Evolutionary conservation across 2,113 vertebrate species (phyloP).

Genomic region (Erythrolamprus reginae): DNA sequence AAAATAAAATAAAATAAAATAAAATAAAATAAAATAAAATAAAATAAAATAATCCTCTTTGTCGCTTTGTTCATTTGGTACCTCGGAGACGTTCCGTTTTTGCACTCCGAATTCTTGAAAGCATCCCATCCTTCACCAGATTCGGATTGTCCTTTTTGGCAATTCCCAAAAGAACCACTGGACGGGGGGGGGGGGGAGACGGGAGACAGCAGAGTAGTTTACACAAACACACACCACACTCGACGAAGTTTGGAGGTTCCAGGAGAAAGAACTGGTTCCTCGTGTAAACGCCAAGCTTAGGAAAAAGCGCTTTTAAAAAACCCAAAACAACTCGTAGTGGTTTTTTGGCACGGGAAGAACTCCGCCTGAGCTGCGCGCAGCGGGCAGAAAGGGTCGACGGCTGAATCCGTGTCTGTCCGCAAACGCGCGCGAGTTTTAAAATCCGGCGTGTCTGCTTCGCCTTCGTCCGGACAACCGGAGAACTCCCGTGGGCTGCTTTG

Average conservation of each 20-base stretch:
- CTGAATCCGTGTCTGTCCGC: not conserved
- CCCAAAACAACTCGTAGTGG: no score
- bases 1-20: no score
- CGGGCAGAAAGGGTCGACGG: not conserved
- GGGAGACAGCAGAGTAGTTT: no score
- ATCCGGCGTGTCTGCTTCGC: conserved; percentile 26
- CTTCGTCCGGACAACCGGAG: conserved; percentile 64
- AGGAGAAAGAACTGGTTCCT: not conserved
- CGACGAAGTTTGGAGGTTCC: not conserved
- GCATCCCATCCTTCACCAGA: no score
- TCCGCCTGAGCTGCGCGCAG: conserved; percentile 24
- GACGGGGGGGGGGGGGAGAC: no score
- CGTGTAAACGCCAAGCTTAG: not conserved
- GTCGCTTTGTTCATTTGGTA: not conserved
- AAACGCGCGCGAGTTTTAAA: conserved; percentile 18
- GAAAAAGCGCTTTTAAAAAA: not conserved
- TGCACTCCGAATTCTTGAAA: not conserved
- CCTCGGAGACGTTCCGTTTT: no score
- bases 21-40: no score
- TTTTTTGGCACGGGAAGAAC: no score
- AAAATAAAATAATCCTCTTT: no score
- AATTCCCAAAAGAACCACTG: fast-evolving
- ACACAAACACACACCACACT: no score
- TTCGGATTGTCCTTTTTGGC: not conserved
- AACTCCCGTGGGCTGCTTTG: conserved; percentile 69